Evolutionary conservation across 2,113 vertebrate genomes (phyloP).

Genomic region (Trochalopteron elliotii): DNA sequence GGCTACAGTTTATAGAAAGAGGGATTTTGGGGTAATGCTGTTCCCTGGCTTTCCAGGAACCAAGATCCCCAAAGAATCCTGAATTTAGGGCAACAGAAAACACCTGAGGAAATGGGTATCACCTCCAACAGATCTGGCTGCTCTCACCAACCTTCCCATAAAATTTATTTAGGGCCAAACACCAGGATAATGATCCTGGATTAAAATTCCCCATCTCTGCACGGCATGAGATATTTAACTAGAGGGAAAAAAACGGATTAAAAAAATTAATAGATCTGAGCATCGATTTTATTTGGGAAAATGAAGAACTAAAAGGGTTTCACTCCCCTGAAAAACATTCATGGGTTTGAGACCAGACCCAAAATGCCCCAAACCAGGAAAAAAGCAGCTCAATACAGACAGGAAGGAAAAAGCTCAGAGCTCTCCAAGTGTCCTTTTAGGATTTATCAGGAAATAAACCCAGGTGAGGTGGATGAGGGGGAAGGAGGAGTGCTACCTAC

Average conservation of each 20-base stretch:
- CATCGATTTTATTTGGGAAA: neutral
- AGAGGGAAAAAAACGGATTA: accelerated
- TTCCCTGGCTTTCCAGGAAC: neutral
- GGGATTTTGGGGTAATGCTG: neutral
- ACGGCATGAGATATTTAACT: neutral
- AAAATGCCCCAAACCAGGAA: neutral
- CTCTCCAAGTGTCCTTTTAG: neutral
- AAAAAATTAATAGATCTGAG: neutral
- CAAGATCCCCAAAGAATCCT: neutral
- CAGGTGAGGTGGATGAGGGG: neutral
- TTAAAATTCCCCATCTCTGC: neutral
- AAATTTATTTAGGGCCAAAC: neutral
- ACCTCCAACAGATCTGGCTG: neutral
- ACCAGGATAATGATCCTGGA: accelerated
- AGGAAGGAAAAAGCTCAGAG: constrained; percentile 54
- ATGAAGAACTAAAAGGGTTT: neutral
- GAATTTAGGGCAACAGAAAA: neutral
- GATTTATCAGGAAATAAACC: neutral
- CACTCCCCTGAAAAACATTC: neutral
- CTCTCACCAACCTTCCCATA: neutral
- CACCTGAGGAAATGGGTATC: neutral
- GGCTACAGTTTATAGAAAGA: neutral
- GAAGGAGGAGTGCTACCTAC: neutral
- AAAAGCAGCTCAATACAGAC: neutral
- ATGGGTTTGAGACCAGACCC: neutral